Percentiles rank a stretch among this genome's conserved stretches.
phyloP scores from a whole-genome alignment of 2,113 vertebrate genomes.

The Chloropsis cyanopogon region DNA sequence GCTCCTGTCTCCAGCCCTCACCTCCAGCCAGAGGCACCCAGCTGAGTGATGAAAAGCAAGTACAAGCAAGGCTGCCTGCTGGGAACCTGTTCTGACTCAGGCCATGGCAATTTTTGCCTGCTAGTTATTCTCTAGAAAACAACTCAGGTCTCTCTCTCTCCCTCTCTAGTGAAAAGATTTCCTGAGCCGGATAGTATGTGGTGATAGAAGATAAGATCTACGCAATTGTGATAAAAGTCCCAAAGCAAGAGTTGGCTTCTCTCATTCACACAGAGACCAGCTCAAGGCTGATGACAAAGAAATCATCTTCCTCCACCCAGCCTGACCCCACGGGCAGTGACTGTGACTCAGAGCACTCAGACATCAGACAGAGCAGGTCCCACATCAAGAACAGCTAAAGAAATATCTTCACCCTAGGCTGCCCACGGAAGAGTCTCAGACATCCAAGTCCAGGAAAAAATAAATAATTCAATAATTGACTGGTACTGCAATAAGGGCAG shows the following conservation, averaged over 20 bases:
- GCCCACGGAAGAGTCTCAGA: neutral
- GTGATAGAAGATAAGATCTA: slow-evolving; percentile 28
- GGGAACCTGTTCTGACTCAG: slow-evolving; percentile 29
- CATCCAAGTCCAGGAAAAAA: neutral
- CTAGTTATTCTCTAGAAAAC: neutral
- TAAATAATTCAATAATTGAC: neutral
- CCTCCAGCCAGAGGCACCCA: neutral
- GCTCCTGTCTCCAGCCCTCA: neutral
- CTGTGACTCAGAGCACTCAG: slow-evolving; percentile 21
- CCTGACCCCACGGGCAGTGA: neutral
- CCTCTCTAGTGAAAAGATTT: slow-evolving; percentile 7
- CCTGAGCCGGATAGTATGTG: neutral
- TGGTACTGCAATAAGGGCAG: neutral
- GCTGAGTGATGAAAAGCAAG: slow-evolving; percentile 40
- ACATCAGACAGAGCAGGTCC: neutral
- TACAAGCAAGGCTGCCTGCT: slow-evolving; percentile 18
- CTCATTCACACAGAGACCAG: neutral
- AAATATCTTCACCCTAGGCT: neutral
- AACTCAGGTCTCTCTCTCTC: neutral
- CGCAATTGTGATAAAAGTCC: neutral
- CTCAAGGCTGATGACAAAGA: neutral
- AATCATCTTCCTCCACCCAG: neutral
- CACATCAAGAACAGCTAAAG: neutral
- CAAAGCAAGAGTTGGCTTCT: neutral
- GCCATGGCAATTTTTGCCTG: neutral